Percentiles rank a stretch among this genome's conserved stretches.
These are phyloP conservation scores for Volucella inflata DNA, from an alignment of 2,888 invertebrate species.

Conservation along the genomic window DNA sequence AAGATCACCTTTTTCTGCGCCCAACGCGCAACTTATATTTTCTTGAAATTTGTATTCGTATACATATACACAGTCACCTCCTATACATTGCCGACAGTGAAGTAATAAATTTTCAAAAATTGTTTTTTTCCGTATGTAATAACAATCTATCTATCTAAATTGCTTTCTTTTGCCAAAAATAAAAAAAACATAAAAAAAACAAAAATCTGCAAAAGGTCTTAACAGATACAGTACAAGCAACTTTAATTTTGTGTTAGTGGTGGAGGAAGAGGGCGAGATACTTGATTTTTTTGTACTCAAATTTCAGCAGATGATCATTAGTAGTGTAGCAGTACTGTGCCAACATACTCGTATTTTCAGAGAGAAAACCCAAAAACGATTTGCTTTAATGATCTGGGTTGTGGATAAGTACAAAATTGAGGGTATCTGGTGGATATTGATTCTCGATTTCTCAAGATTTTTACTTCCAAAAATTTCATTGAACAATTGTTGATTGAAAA, in stretches of 20 bases:
- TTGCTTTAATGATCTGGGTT: slow-evolving; percentile 53
- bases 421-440: slow-evolving; percentile 59
- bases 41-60: slow-evolving; percentile 34
- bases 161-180: slow-evolving; percentile 73
- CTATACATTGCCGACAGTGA: slow-evolving; percentile 15
- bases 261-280: slow-evolving; percentile 37
- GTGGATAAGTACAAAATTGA: slow-evolving; percentile 56
- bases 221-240: background rate
- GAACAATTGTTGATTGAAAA: slow-evolving; percentile 61
- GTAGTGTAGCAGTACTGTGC: background rate
- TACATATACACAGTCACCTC: slow-evolving; percentile 20
- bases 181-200: slow-evolving; percentile 1
- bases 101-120: slow-evolving; percentile 61
- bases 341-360: slow-evolving; percentile 27
- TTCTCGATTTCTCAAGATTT: slow-evolving; percentile 27
- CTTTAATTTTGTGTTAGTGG: slow-evolving; percentile 6
- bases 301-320: slow-evolving; percentile 48
- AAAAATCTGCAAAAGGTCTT: slow-evolving; percentile 16
- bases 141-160: slow-evolving; percentile 75
- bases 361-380: slow-evolving; percentile 39
- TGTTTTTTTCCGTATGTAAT: slow-evolving; percentile 52
- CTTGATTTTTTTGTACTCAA: slow-evolving; percentile 25
- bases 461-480: slow-evolving; percentile 41
- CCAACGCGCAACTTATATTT: too few species aligned
- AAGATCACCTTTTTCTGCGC: slow-evolving; percentile 67